Percentiles rank a stretch among this genome's conserved stretches.
Evolutionary conservation across 2,888 invertebrate species (phyloP).

Genomic region (Theretra japonica): DNA sequence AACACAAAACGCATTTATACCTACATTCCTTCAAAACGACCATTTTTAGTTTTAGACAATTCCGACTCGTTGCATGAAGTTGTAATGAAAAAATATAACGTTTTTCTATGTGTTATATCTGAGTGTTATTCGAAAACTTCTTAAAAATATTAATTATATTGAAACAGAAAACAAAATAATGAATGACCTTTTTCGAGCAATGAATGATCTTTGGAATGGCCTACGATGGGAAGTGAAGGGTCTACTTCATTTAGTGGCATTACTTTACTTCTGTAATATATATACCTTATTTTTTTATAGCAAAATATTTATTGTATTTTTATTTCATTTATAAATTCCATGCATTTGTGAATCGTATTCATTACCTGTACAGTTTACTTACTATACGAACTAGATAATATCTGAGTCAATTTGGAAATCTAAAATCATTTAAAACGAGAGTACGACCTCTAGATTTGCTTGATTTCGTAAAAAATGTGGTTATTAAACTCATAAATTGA

Average conservation of each 20-base stretch:
- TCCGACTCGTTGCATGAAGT: no score
- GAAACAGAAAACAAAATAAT: no score
- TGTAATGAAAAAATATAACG: no score
- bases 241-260: constrained; percentile 32
- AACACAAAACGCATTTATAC: not conserved
- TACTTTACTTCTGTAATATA: constrained; percentile 28
- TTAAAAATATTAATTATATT: no score
- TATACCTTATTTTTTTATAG: constrained; percentile 27
- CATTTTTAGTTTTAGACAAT: not conserved
- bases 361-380: not conserved
- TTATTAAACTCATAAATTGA: not conserved
- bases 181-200: constrained; percentile 36
- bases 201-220: constrained; percentile 38
- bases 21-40: not conserved
- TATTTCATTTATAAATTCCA: constrained; percentile 7
- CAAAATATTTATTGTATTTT: constrained; percentile 22
- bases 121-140: no score
- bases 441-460: not conserved
- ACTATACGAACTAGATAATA: constrained; percentile 1
- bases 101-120: no score
- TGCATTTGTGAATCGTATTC: constrained; percentile 1
- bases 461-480: not conserved
- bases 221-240: constrained; percentile 32
- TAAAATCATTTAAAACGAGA: not conserved
- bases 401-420: constrained; percentile 12